Evolutionary conservation across 2,113 vertebrate genomes (phyloP).

Genomic region (Theristicus caerulescens): DNA sequence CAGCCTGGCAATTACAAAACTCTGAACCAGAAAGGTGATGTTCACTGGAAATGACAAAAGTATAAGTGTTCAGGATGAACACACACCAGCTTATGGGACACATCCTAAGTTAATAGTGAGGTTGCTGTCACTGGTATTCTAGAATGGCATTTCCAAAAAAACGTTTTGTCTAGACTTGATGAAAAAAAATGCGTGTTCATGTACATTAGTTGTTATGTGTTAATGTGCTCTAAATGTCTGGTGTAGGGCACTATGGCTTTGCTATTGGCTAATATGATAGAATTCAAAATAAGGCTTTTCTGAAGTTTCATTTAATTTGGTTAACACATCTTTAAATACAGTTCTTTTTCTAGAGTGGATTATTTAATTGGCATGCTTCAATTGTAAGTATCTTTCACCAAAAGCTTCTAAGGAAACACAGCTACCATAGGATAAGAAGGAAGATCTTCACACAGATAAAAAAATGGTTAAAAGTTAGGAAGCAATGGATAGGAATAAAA

Average conservation of each 20-base stretch:
- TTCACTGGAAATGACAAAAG: neutral
- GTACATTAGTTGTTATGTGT: fast-evolving
- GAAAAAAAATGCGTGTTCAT: neutral
- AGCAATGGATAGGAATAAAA: neutral
- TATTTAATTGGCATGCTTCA: neutral
- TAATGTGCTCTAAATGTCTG: neutral
- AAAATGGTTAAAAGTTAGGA: neutral
- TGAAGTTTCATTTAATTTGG: neutral
- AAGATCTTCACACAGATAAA: neutral
- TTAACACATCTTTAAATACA: neutral
- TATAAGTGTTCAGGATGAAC: neutral
- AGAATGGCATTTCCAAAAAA: neutral
- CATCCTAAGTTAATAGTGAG: neutral
- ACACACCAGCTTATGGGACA: neutral
- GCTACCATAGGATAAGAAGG: neutral
- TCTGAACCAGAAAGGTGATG: neutral
- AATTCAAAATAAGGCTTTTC: neutral
- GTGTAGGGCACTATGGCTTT: neutral
- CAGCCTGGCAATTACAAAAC: neutral
- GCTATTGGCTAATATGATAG: neutral
- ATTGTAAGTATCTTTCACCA: neutral
- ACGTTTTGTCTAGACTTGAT: neutral
- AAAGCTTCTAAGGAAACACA: neutral
- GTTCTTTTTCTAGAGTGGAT: neutral
- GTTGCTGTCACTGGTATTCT: neutral